Conservation (phyloP, 1,140 invertebrate species). For the Drosophila sproati region DNA sequence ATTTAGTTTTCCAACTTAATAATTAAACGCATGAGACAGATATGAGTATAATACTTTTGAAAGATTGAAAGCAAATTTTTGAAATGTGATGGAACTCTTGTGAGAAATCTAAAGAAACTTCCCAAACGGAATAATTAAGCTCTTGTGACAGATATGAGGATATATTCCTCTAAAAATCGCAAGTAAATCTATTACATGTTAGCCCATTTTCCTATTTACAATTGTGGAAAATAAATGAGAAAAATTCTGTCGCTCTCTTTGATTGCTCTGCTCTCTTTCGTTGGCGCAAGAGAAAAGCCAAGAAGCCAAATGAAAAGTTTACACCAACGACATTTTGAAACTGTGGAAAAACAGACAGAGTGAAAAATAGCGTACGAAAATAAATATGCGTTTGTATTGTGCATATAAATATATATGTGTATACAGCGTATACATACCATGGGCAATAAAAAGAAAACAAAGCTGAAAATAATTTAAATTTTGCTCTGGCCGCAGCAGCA, state of each 20-base stretch:
- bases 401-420: background rate
- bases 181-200: background rate
- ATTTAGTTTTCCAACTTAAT: no score
- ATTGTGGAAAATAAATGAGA: background rate
- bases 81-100: no score
- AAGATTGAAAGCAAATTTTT: no score
- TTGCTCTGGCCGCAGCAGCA: constrained; percentile 44
- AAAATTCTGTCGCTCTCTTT: constrained; percentile 9
- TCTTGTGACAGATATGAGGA: no score
- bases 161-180: no score
- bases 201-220: background rate
- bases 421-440: constrained; percentile 21
- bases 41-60: no score
- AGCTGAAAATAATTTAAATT: constrained; percentile 82
- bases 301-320: constrained; percentile 46
- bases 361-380: constrained; percentile 70
- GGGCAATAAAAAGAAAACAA: constrained; percentile 73
- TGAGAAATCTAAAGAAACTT: no score
- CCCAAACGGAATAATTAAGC: no score
- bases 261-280: constrained; percentile 9
- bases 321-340: constrained; percentile 50
- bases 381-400: constrained; percentile 54
- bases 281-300: constrained; percentile 14
- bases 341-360: constrained; percentile 41
- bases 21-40: no score